Evolutionary conservation across 1,140 invertebrate genomes (phyloP).

Genomic region (Heliconius melpomene): DNA sequence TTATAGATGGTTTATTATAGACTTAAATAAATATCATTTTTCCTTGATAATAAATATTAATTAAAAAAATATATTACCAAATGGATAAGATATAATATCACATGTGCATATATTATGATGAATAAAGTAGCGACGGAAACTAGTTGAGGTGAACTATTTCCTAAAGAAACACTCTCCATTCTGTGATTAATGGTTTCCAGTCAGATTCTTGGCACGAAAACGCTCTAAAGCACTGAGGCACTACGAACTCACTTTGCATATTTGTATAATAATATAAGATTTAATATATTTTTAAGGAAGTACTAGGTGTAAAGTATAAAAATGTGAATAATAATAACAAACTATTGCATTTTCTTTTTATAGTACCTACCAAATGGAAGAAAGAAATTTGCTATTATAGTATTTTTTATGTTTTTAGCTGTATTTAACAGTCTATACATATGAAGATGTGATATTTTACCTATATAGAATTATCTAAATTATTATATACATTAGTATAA

Average conservation of each 20-base stretch:
- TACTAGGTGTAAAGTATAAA: not conserved
- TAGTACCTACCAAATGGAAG: not conserved
- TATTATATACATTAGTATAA: too few species aligned
- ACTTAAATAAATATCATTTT: too few species aligned
- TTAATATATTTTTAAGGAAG: conserved; percentile 8
- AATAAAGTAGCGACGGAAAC: conserved; percentile 7
- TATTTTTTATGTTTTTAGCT: not conserved
- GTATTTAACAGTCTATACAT: too few species aligned
- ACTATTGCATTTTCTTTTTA: not conserved
- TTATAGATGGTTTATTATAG: too few species aligned
- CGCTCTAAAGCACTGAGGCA: conserved; percentile 26
- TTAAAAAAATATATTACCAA: not conserved
- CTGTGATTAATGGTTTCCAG: conserved; percentile 23
- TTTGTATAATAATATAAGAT: conserved; percentile 12
- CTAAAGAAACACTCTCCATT: conserved; percentile 29
- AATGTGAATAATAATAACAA: not conserved
- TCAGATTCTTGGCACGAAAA: conserved; percentile 31
- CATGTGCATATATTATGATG: not conserved
- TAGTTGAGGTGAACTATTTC: conserved; percentile 15
- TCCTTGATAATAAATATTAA: too few species aligned
- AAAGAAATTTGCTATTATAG: not conserved
- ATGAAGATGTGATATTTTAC: too few species aligned
- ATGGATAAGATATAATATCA: not conserved
- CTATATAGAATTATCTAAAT: too few species aligned
- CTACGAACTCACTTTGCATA: conserved; percentile 13